Percentiles rank a stretch among this genome's conserved stretches.
Evolutionary conservation across 2,888 invertebrate species (phyloP).

Genomic region (Drosophila formosana): DNA sequence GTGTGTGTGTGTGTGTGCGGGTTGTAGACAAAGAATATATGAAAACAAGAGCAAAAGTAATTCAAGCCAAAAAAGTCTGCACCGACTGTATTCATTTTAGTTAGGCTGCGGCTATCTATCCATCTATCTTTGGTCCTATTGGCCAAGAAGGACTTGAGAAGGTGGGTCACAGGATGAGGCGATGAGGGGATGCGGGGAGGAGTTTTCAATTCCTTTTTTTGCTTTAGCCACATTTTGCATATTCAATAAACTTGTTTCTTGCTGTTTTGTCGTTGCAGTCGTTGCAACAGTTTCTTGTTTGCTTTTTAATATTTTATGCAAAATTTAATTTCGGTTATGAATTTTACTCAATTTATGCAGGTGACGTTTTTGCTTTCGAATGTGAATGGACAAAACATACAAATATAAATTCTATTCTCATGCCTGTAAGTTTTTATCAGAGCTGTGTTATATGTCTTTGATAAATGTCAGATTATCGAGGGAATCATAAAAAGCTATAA

Average conservation of each 20-base stretch:
- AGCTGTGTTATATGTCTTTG: background rate
- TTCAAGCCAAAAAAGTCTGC: constrained; percentile 51
- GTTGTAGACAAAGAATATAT: constrained; percentile 68
- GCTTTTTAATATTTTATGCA: constrained; percentile 51
- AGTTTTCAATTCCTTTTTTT: constrained; percentile 25
- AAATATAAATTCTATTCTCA: background rate
- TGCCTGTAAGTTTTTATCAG: too few relatives aligned
- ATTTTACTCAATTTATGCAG: constrained; percentile 47
- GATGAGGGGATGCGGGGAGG: background rate
- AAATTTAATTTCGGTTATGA: constrained; percentile 56
- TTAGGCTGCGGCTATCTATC: constrained; percentile 55
- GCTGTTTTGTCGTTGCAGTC: constrained; percentile 50
- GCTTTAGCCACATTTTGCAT: constrained; percentile 57
- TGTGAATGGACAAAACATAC: background rate
- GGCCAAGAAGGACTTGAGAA: background rate
- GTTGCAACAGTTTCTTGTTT: constrained; percentile 45
- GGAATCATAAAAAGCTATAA: too few relatives aligned
- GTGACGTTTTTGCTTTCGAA: constrained; percentile 5
- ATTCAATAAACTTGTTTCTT: constrained; percentile 69
- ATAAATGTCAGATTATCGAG: background rate
- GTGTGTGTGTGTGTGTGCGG: constrained; percentile 28
- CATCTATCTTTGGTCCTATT: constrained; percentile 48
- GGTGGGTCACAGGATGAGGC: background rate
- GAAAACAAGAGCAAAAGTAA: constrained; percentile 64
- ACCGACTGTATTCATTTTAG: constrained; percentile 37